Evolutionary conservation across 2,113 vertebrate genomes (phyloP), one percentile per base, ranked within the genome.

Genomic region (Hippolais icterina): DNA sequence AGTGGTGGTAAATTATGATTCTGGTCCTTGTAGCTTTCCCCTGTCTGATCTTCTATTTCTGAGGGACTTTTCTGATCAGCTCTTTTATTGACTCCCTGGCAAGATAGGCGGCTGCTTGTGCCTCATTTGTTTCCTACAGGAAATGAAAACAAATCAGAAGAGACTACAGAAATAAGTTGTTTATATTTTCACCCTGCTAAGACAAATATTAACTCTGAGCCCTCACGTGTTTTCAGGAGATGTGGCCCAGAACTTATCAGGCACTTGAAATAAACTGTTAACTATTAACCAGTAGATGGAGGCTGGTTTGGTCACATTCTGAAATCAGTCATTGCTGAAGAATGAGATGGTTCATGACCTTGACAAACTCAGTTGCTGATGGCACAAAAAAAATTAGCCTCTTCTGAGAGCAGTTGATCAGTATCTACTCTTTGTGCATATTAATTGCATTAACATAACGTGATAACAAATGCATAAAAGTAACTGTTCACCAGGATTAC

Each of bases 151-250:
- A 10, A 79, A 80, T 61, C 85, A 78, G 80, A 82, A 63, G 68
- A 71, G 60, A 46, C 76, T 81, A 71, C 56, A 79, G 76, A 68
- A 89, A 31, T 60, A 88, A 60, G 39, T 84, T 4, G 31, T 69
- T 94, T 54, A 14, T 85, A 57, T 78, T 93, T 91, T 86, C 54
- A 78, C 42, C n/a, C 31, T 47, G 44, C 42, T 94, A 87, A 84
- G 96, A 85, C 92, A 96, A 97, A 97, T 54, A 86, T 96, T 96
- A 94, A 96, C 69, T 54, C 33, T 59, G 56, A 93, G 61, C 46
- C 17, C 20, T 90, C 59, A 65, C 1, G 53, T 87, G 52, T 92
- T 84, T 94, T 85, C 82, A 68, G 27, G 39, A 49, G 50, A 74
- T 57, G 41, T 80, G 88, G 56, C 33, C 18, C 66, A 78, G 87